A percentile compares a stretch with the other conserved stretches of the same genome.
Evolutionary conservation across 2,888 invertebrate species (phyloP).

Genomic region (Lymantria dispar): DNA sequence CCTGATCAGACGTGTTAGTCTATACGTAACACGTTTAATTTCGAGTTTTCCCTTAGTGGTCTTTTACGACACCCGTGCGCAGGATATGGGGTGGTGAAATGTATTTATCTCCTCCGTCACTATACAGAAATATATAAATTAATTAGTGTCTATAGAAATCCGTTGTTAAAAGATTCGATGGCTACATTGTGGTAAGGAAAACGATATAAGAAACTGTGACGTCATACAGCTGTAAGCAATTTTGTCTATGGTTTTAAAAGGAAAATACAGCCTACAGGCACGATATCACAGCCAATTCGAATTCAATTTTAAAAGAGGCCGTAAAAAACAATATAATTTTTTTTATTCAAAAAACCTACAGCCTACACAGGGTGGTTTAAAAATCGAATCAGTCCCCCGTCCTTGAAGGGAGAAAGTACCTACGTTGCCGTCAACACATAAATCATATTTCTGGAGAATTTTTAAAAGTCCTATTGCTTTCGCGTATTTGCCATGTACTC

Average conservation of each 20-base stretch:
- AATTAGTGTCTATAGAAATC: no score
- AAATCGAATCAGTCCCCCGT: slow-evolving; percentile 80
- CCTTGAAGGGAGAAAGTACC: slow-evolving; percentile 72
- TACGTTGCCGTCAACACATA: slow-evolving; percentile 80
- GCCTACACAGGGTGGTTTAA: slow-evolving; percentile 72
- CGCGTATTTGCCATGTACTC: slow-evolving; percentile 83
- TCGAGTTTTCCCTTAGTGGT: no score
- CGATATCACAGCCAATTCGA: slow-evolving; percentile 15
- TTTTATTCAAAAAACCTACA: slow-evolving; percentile 44
- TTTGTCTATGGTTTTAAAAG: neutral
- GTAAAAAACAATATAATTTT: slow-evolving; percentile 50
- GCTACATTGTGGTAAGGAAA: no score
- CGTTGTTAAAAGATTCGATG: no score
- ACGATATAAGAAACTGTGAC: neutral
- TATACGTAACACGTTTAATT: no score
- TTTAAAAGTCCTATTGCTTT: slow-evolving; percentile 83
- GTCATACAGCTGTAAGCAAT: neutral
- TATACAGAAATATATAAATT: no score
- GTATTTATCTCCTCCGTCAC: no score
- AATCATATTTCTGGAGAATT: slow-evolving; percentile 83
- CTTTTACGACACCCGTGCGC: no score
- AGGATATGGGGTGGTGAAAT: no score
- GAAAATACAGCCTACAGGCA: neutral
- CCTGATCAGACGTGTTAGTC: no score
- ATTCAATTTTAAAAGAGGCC: slow-evolving; percentile 33